A percentile compares a stretch with the other conserved stretches of the same genome.
phyloP scores from a whole-genome alignment of 1,140 invertebrate species.

The Metaphire vulgaris region DNA sequence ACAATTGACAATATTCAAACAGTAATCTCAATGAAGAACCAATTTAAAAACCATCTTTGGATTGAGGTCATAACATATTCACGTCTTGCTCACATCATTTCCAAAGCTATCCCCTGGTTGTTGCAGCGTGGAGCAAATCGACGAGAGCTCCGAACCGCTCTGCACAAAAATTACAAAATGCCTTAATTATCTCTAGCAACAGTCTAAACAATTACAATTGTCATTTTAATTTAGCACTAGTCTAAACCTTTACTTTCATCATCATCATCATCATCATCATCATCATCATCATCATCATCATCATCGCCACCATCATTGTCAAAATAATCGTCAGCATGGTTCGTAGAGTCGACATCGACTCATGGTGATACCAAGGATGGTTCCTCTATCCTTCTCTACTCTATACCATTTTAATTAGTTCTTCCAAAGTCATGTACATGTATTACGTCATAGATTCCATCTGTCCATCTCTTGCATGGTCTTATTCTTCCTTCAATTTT shows the following conservation, averaged over 20 bases:
- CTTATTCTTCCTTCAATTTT: too few relatives aligned
- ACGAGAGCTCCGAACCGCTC: slow-evolving; percentile 12
- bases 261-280: background rate
- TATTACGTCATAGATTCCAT: too few relatives aligned
- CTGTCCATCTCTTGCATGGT: too few relatives aligned
- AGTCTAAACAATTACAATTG: too few relatives aligned
- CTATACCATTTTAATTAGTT: too few relatives aligned
- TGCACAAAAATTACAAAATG: background rate
- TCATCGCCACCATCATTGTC: background rate
- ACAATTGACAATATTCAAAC: too few relatives aligned
- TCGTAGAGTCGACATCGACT: too few relatives aligned
- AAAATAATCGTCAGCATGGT: background rate
- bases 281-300: background rate
- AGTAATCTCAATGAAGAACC: too few relatives aligned
- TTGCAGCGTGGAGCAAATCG: slow-evolving; percentile 4
- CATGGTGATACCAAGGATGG: too few relatives aligned
- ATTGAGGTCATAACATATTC: background rate
- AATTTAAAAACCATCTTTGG: background rate
- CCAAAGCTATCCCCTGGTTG: slow-evolving; percentile 30
- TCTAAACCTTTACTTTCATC: background rate
- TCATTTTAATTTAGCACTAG: background rate
- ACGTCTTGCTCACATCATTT: slow-evolving; percentile 31
- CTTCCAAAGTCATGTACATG: too few relatives aligned
- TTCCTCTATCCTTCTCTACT: too few relatives aligned
- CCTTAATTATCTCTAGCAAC: too few relatives aligned